Evolutionary conservation across 2,888 invertebrate genomes (phyloP), one percentile per base, ranked within the genome.

Genomic region (Andrena bucephala): DNA sequence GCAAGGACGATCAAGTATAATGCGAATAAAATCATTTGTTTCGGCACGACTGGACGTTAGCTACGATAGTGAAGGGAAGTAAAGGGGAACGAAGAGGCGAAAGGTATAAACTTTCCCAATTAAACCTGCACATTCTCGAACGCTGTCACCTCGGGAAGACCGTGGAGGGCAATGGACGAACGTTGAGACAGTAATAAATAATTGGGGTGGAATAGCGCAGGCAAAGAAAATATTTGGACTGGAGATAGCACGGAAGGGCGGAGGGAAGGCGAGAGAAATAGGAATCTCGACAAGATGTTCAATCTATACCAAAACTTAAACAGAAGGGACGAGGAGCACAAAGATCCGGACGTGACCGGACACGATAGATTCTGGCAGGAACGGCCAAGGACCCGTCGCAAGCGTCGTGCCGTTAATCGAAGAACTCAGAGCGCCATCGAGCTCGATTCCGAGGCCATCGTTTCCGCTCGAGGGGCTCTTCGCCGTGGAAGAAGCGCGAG

Each of bases 341-440:
- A 91, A 0, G 90, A 95, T 94, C 20, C 83, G 86, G 93, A 96
- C 90, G 96, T 96, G 2, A 97, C 97, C 7, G 97, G 97, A 0
- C 97, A 97, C 90, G 97, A 97, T 90, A 95, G 97, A 88, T 97
- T 97, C 92, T 97, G 97, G 90, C 96, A 97, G 91, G 96, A 96
- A 77, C 94, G 97, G 0, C 95, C 96, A 1, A 93, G 94, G 20
- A 94, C 95, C 89, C 94, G 94, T 92, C 94, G 92, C 42, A 91
- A 90, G 92, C 93, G 94, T 90, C 93, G 94, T 86, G 88, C 89
- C 4, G 90, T 90, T 4, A 92, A 90, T 76, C 91, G 93, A 10
- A 89, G 94, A 29, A 93, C 94, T 2, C 93, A 93, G 65, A 94
- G 94, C 83, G 94, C 94, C 29, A 94, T 94, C 48, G 94, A 94